Conservation (phyloP, 2,797 vertebrate species). For the Acestrorhynchus altus region DNA sequence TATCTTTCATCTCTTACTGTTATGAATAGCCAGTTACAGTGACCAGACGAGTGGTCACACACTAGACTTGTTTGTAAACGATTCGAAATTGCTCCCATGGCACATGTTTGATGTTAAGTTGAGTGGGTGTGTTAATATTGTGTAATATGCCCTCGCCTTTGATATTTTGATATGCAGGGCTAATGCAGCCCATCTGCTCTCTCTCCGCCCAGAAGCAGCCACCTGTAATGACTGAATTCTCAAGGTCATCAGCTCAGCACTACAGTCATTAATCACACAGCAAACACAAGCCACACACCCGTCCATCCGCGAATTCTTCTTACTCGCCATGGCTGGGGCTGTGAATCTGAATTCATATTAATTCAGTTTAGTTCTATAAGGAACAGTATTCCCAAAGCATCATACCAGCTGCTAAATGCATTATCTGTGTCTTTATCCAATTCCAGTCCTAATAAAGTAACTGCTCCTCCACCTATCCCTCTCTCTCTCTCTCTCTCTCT, state of each 20-base stretch:
- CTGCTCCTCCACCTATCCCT: too few relatives aligned
- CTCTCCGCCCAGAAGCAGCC: conserved; percentile 43
- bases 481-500: background rate
- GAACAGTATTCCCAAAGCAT: too few relatives aligned
- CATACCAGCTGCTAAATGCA: too few relatives aligned
- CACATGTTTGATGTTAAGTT: conserved; percentile 34
- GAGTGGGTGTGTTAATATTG: conserved; percentile 20
- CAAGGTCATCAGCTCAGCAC: conserved; percentile 55
- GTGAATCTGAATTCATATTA: background rate
- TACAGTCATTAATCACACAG: conserved; percentile 54
- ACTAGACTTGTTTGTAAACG: conserved; percentile 15
- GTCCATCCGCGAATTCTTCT: background rate
- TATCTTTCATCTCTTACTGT: background rate
- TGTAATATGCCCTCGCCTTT: conserved; percentile 29
- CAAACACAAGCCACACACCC: conserved; percentile 23
- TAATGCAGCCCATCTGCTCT: conserved; percentile 57
- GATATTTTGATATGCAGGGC: conserved; percentile 41
- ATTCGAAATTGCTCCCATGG: conserved; percentile 18
- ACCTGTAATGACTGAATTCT: conserved; percentile 54
- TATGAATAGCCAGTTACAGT: conserved; percentile 23
- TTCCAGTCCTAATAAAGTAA: too few relatives aligned
- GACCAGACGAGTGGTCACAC: conserved; percentile 4
- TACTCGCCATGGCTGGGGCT: background rate
- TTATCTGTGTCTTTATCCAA: too few relatives aligned
- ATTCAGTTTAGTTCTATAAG: background rate